phyloP scores from a whole-genome alignment of 2,888 invertebrate genomes.

The Cosmorhoe ocellata region DNA sequence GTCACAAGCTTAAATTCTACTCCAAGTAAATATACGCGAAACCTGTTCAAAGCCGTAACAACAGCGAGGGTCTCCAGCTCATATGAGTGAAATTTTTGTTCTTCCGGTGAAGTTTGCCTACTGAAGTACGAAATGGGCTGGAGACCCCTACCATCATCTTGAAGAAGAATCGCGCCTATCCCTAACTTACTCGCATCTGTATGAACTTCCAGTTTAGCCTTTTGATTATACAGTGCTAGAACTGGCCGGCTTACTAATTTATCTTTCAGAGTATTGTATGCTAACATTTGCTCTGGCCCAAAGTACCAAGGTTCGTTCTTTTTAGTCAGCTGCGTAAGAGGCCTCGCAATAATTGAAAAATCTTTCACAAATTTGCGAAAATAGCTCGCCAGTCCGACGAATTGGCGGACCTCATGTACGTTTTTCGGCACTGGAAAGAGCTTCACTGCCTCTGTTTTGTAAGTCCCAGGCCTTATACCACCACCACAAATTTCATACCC shows the following conservation, averaged over 20 bases:
- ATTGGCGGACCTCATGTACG: neutral
- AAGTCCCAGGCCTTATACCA: neutral
- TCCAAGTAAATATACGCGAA: neutral
- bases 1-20: neutral
- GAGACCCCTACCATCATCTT: neutral
- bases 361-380: neutral
- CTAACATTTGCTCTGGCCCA: neutral
- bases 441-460: neutral
- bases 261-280: neutral
- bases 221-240: neutral
- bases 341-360: neutral
- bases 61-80: neutral
- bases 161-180: neutral
- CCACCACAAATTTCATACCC: neutral
- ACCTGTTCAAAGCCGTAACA: neutral
- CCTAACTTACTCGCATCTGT: neutral
- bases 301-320: neutral
- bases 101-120: neutral
- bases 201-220: neutral
- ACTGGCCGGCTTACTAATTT: neutral
- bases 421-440: neutral
- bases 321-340: neutral
- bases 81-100: neutral
- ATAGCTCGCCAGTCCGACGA: neutral
- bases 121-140: neutral